phyloP scores from a whole-genome alignment of 2,888 invertebrate species.

The Eupithecia pulchellata region DNA sequence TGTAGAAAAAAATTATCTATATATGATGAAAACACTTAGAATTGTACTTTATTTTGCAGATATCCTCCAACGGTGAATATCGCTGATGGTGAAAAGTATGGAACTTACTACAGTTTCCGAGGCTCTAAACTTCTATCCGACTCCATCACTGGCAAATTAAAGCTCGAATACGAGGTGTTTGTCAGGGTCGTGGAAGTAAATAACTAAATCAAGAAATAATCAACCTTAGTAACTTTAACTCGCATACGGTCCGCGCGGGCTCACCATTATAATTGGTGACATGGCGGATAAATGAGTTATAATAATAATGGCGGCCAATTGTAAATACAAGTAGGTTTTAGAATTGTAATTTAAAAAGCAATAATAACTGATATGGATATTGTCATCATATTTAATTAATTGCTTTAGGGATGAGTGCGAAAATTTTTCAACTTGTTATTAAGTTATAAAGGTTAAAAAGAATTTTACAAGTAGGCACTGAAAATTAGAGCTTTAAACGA shows the following conservation, averaged over 20 bases:
- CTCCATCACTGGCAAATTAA: conserved; percentile 65
- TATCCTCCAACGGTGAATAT: conserved; percentile 66
- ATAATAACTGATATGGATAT: neutral
- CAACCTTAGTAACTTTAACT: neutral
- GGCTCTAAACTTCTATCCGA: conserved; percentile 68
- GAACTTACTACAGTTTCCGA: conserved; percentile 74
- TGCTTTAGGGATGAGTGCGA: neutral
- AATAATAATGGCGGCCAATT: neutral
- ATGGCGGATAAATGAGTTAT: neutral
- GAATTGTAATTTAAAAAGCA: neutral
- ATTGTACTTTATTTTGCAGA: conserved; percentile 55
- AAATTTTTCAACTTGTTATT: neutral
- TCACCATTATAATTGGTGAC: no score
- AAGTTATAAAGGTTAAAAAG: neutral
- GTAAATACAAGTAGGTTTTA: neutral
- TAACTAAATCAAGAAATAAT: conserved; percentile 16
- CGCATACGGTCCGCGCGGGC: no score
- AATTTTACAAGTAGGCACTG: conserved; percentile 2
- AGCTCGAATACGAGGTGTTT: conserved; percentile 76
- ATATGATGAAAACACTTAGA: neutral
- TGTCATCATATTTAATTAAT: conserved; percentile 3
- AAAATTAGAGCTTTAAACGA: conserved; percentile 19
- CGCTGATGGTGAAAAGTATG: conserved; percentile 66
- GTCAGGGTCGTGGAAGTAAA: conserved; percentile 70
- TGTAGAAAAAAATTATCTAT: no score